A percentile compares a stretch with the other conserved stretches of the same genome.
These are phyloP conservation scores for Celastrina argiolus DNA, from an alignment of 2,888 invertebrate genomes.

Conservation along the genomic window DNA sequence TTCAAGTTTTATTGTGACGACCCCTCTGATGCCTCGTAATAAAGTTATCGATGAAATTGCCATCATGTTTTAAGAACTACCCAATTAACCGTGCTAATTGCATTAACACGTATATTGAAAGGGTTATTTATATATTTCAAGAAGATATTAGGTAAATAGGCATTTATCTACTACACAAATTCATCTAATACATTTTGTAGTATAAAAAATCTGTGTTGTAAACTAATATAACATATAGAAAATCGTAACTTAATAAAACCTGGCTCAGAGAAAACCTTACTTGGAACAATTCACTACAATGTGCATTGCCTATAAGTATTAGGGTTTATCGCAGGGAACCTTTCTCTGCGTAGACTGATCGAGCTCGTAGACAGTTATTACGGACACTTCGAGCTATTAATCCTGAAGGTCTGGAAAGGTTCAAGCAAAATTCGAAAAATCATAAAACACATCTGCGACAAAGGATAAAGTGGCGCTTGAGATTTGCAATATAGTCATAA, in stretches of 20 bases:
- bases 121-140: background rate
- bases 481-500: conserved; percentile 17
- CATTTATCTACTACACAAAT: too few species aligned
- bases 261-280: background rate
- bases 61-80: conserved; percentile 14
- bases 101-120: background rate
- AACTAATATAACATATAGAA: background rate
- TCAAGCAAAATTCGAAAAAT: conserved; percentile 9
- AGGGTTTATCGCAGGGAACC: conserved; percentile 2
- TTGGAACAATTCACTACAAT: background rate
- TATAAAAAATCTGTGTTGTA: too few species aligned
- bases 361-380: conserved; percentile 11
- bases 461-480: conserved; percentile 14
- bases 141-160: too few species aligned
- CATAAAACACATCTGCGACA: conserved; percentile 19
- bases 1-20: conserved; percentile 68
- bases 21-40: conserved; percentile 42
- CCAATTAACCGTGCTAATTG: conserved; percentile 6
- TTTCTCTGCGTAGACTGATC: conserved; percentile 3
- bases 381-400: conserved; percentile 14
- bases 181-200: too few species aligned
- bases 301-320: background rate
- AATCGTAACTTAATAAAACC: background rate
- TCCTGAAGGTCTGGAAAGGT: conserved; percentile 15
- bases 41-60: conserved; percentile 48